Evolutionary conservation across 2,797 vertebrate genomes (phyloP), one percentile per base, ranked within the genome.

Genomic region (Triplophysa bombifrons): DNA sequence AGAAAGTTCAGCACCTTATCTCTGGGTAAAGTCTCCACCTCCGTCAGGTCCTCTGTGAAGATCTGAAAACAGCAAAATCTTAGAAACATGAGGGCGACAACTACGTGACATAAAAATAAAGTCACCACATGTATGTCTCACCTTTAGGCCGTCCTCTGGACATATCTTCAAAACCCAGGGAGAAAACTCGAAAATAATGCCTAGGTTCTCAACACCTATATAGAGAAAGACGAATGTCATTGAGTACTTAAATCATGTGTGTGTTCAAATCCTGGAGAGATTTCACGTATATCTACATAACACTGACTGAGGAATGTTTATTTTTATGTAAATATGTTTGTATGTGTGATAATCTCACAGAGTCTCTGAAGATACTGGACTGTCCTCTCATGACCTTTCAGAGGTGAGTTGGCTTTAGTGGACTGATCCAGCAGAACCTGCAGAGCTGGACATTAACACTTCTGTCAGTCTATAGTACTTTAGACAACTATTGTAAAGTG

Each of bases 361-460:
- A 99, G 92, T 88, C 96, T 95, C 74, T 99, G 98, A 68, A 99
- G 93, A 86, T 99, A 99, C 74, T 99, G 96, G 74, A 99, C 98
- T 0, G 98, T 99, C 83, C 97, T 93, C 91, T 99, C 98, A 0
- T 99, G 97, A 80, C 98, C 98, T 89, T 99, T 99, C 88, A 99
- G 91, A 2, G 98, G 98, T 0, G 98, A 99, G 89, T 99, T 99
- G 55, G 98, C 98, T 91, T 99, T 99, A 80, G 97, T 99, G 70
- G 98, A 99, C 85, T 99, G 98, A 88, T 99, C 97, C 87, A 99
- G 92, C 58, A 99, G 92, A 48, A 99, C 97, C 94, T 98, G 96
- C 68, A 99, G 92, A 56, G 97, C 98, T 99, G 68, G 11, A 79
- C 5, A 78, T 20, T 20, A 5, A 51, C 17, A 19, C 50, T 51